Evolutionary conservation across 2,888 invertebrate species (phyloP).

Genomic region (Chaetogeoica ovagalla): DNA sequence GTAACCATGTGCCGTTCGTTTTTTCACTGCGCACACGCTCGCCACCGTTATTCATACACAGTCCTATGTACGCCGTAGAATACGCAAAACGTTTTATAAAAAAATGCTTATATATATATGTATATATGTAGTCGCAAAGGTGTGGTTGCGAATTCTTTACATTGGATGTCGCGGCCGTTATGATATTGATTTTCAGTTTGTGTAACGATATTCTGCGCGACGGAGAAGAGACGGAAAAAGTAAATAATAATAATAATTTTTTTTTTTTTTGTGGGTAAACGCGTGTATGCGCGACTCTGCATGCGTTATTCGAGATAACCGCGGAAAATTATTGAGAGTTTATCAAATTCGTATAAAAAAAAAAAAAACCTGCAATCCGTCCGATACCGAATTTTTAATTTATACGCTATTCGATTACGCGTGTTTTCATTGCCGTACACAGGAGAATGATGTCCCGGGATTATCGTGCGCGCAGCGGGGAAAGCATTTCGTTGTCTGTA

Average conservation of each 20-base stretch:
- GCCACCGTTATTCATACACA: not conserved
- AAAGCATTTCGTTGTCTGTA: no score
- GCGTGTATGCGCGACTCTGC: not conserved
- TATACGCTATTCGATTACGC: no score
- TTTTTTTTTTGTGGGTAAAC: no score
- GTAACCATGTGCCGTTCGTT: no score
- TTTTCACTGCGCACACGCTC: no score
- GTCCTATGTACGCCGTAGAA: not conserved
- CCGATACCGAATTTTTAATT: no score
- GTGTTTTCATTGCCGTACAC: not conserved
- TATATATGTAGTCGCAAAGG: not conserved
- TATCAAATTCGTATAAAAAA: not conserved
- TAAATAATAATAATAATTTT: no score
- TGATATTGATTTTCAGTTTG: constrained; percentile 14
- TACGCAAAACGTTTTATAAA: constrained; percentile 21
- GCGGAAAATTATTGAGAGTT: not conserved
- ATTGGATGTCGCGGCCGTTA: not conserved
- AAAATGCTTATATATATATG: not conserved
- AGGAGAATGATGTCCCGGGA: no score
- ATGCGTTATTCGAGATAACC: not conserved
- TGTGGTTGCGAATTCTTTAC: constrained; percentile 10
- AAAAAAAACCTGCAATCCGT: not conserved
- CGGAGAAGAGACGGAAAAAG: no score
- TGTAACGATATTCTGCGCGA: no score
- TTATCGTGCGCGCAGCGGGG: no score